Conservation (phyloP, 2,797 vertebrate species). For the Hyperoplus immaculatus region DNA sequence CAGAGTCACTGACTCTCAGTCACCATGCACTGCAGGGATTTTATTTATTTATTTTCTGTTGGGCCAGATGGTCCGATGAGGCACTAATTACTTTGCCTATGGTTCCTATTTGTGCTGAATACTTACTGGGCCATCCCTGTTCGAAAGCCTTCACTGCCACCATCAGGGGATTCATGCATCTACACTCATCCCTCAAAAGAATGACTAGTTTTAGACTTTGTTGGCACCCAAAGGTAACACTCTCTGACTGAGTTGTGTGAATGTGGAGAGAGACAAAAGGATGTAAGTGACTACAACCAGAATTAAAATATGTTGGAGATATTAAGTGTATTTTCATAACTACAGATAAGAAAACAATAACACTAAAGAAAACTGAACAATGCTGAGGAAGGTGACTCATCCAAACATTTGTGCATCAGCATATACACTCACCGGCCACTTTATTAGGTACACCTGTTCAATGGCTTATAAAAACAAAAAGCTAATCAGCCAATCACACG, state of each 20-base stretch:
- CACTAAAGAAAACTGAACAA: background rate
- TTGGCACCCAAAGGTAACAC: background rate
- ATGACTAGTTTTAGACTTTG: background rate
- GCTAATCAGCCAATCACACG: too few species aligned
- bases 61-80: conserved; percentile 72
- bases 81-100: conserved; percentile 69
- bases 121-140: background rate
- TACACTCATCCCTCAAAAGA: conserved; percentile 18
- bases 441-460: too few species aligned
- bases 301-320: background rate
- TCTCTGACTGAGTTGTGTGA: background rate
- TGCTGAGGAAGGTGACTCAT: background rate
- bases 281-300: background rate
- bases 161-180: conserved; percentile 37
- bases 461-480: too few species aligned
- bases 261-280: background rate
- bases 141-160: conserved; percentile 59
- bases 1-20: conserved; percentile 28
- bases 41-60: conserved; percentile 68
- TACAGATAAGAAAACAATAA: background rate
- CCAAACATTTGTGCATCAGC: background rate
- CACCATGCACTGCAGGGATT: conserved; percentile 49
- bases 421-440: too few species aligned
- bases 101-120: conserved; percentile 43
- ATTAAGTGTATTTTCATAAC: background rate